Conservation (phyloP, 2,888 invertebrate species). For the Argyresthia albistria region DNA sequence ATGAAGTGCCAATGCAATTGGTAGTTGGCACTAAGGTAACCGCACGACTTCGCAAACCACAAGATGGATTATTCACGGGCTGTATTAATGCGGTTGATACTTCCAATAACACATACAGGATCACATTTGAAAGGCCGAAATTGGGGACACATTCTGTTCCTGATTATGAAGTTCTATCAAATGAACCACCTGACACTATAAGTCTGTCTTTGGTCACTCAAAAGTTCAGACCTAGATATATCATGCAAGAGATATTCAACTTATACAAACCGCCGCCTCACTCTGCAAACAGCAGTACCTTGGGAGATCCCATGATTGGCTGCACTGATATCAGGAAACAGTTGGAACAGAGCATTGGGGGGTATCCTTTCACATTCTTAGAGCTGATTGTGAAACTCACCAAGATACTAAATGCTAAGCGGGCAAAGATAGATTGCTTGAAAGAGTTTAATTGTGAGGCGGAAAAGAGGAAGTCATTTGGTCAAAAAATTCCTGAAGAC, state of each 20-base stretch:
- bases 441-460: slow-evolving; percentile 92
- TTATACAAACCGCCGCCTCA: slow-evolving; percentile 39
- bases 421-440: slow-evolving; percentile 83
- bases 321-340: slow-evolving; percentile 55
- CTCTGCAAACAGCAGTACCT: slow-evolving; percentile 40
- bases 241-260: slow-evolving; percentile 69
- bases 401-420: slow-evolving; percentile 88
- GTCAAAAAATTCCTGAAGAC: slow-evolving; percentile 84
- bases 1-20: slow-evolving; percentile 94
- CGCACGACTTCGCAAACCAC: slow-evolving; percentile 90
- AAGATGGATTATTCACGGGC: slow-evolving; percentile 96
- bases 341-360: slow-evolving; percentile 75
- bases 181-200: slow-evolving; percentile 92
- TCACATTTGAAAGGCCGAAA: slow-evolving; percentile 93
- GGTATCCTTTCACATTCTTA: slow-evolving; percentile 87
- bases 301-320: slow-evolving; percentile 82
- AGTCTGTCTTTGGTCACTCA: slow-evolving; percentile 87
- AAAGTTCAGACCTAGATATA: slow-evolving; percentile 81
- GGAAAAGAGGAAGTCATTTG: slow-evolving; percentile 87
- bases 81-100: slow-evolving; percentile 97
- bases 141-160: slow-evolving; percentile 96
- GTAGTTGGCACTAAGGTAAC: slow-evolving; percentile 96
- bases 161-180: slow-evolving; percentile 96
- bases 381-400: slow-evolving; percentile 90
- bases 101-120: slow-evolving; percentile 93